These are phyloP conservation scores for Choristoneura fumiferana DNA, from an alignment of 1,140 invertebrate genomes.

Conservation along the genomic window DNA sequence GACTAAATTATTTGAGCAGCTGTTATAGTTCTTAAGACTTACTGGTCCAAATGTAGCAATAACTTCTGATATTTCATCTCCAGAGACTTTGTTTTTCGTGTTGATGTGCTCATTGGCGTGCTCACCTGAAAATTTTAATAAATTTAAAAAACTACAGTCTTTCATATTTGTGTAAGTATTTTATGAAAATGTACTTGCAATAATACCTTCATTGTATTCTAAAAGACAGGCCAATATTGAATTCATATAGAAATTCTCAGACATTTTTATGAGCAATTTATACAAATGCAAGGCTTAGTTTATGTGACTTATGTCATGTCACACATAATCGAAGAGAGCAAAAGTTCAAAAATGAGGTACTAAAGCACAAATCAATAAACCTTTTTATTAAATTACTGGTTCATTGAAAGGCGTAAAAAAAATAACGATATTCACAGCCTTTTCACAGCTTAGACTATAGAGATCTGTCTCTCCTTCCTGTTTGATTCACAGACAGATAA, in stretches of 20 bases:
- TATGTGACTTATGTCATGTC: background rate
- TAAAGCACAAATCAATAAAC: too few relatives aligned
- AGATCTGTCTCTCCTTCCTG: too few relatives aligned
- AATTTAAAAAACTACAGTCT: background rate
- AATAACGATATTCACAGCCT: too few relatives aligned
- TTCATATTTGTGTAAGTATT: background rate
- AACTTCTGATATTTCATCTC: conserved; percentile 69
- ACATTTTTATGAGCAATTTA: conserved; percentile 32
- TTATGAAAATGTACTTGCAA: too few relatives aligned
- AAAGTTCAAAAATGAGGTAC: too few relatives aligned
- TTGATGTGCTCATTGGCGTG: conserved; percentile 85
- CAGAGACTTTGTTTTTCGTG: conserved; percentile 78
- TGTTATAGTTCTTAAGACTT: conserved; percentile 32
- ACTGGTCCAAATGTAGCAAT: conserved; percentile 68
- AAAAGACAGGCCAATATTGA: conserved; percentile 43
- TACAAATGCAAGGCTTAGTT: too few relatives aligned
- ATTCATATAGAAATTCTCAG: conserved; percentile 39
- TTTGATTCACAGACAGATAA: too few relatives aligned
- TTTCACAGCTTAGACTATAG: too few relatives aligned
- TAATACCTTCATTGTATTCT: conserved; percentile 38
- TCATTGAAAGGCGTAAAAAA: too few relatives aligned
- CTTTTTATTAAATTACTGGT: too few relatives aligned
- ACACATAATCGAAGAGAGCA: too few relatives aligned
- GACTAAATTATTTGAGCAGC: conserved; percentile 10
- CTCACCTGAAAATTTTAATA: conserved; percentile 50